phyloP scores from a whole-genome alignment of 2,797 vertebrate species.

The Salarias fasciatus region DNA sequence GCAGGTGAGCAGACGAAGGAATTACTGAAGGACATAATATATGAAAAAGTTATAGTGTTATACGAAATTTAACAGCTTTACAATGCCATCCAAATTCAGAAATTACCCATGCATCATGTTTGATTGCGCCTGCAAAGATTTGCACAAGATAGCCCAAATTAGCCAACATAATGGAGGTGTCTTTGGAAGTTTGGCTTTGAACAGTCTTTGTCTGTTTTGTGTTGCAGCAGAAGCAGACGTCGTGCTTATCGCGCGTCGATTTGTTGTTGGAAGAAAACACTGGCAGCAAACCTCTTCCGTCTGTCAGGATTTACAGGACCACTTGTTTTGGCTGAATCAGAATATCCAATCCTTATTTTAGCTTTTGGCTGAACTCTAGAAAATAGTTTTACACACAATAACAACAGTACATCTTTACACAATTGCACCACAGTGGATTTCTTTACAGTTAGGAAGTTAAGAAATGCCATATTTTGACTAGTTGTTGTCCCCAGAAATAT shows the following conservation, averaged over 20 bases:
- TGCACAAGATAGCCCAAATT: no score
- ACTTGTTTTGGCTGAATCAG: not conserved
- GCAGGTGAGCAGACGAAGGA: not conserved
- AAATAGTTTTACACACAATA: not conserved
- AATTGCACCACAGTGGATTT: not conserved
- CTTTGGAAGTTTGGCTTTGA: no score
- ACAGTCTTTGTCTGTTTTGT: constrained; percentile 4
- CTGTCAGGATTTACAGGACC: constrained; percentile 5
- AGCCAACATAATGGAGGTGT: no score
- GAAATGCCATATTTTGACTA: no score
- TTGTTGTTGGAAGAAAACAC: constrained; percentile 7
- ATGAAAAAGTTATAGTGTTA: not conserved
- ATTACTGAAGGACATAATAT: not conserved
- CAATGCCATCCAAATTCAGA: not conserved
- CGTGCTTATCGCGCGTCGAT: constrained; percentile 8
- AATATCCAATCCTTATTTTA: not conserved
- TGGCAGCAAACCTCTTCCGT: constrained; percentile 1
- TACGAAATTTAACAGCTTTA: not conserved
- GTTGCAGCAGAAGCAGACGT: not conserved
- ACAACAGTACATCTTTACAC: not conserved
- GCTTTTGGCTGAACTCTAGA: not conserved
- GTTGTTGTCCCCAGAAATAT: no score
- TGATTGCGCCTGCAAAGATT: no score
- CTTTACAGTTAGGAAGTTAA: no score
- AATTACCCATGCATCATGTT: no score